Base-by-base conservation (phyloP, 2,888 invertebrate species). In the Agonopterix alstromeriana region DNA sequence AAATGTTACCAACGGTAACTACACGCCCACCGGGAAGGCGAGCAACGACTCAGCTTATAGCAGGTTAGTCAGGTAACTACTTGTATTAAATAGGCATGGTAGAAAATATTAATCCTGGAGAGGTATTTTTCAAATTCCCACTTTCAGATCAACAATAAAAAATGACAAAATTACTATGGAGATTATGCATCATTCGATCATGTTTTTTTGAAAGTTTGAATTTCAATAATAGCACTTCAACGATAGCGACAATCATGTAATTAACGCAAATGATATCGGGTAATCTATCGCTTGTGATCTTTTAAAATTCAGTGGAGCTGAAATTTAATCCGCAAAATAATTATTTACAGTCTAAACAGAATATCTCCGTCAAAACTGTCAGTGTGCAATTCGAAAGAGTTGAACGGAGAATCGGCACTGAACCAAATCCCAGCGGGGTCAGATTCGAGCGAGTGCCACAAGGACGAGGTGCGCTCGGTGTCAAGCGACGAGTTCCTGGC, bases 31-130 rank as follows among this genome's bases (percentile, higher is more conserved):
- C 55, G 83, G 79, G 47, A 84, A 77, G 64, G 57, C 65, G 41
- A 91, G 81, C 68, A 81, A 79, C 35, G 95, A 95, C 80, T 95
- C 95, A 35, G 95, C 95, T 48, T 95, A 95, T 83, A 94, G 94
- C 91, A 95, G 95, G 95, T 95, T 88, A 89, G 89, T 82, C 80
- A 86, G 86, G 87, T 82, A 84, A 75, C 53, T 53, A 48, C 50
- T 69, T 62, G 59, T 7, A 27, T 7, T 27, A 27, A 27, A 27
- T 58, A 27, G 27, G 27, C 27, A 27, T 27, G 5, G 27, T 7
- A 27, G 27, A 27, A 5, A 27, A 7, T 27, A 5, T 7, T 27
- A 27, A 27, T 5, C 27, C 27, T 27, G 27, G 27, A 27, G 27
- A 5, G 27, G 7, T 27, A 27, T 27, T 27, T 27, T 27, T 38